A percentile compares a stretch with the other conserved stretches of the same genome.
These are phyloP conservation scores for Herminia tarsipennalis DNA, from an alignment of 2,888 invertebrate genomes.

Conservation along the genomic window DNA sequence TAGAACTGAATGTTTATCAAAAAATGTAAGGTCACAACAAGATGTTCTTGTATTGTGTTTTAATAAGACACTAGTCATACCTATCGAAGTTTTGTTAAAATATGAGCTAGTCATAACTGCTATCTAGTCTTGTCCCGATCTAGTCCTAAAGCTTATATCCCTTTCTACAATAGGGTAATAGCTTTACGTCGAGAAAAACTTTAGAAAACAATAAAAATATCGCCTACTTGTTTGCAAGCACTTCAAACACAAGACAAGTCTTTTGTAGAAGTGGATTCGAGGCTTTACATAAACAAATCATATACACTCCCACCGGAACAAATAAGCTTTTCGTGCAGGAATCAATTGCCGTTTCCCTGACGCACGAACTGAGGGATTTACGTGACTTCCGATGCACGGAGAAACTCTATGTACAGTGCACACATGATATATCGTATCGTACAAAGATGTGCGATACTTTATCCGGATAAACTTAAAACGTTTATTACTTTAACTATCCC, in stretches of 20 bases:
- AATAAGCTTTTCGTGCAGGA: slow-evolving; percentile 9
- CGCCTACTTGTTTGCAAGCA: background rate
- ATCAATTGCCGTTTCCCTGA: slow-evolving; percentile 11
- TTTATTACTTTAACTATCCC: no score
- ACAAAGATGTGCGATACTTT: background rate
- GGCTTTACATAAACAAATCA: slow-evolving; percentile 10
- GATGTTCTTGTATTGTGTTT: no score
- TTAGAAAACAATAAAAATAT: background rate
- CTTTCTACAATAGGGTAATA: no score
- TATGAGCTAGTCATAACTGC: no score
- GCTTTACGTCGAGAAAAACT: no score
- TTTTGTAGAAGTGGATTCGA: background rate
- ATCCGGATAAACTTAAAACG: no score
- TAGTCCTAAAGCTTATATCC: no score
- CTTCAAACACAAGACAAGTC: background rate
- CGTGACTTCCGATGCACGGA: slow-evolving; percentile 8
- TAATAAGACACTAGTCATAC: no score
- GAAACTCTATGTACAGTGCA: background rate
- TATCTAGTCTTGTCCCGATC: no score
- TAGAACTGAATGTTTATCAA: no score
- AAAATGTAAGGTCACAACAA: no score
- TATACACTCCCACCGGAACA: slow-evolving; percentile 3
- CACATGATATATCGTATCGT: background rate
- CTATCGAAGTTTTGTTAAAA: no score
- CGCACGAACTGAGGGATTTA: slow-evolving; percentile 9